Evolutionary conservation across 2,888 invertebrate species (phyloP).

Genomic region (Tetrapedia diversipes): DNA sequence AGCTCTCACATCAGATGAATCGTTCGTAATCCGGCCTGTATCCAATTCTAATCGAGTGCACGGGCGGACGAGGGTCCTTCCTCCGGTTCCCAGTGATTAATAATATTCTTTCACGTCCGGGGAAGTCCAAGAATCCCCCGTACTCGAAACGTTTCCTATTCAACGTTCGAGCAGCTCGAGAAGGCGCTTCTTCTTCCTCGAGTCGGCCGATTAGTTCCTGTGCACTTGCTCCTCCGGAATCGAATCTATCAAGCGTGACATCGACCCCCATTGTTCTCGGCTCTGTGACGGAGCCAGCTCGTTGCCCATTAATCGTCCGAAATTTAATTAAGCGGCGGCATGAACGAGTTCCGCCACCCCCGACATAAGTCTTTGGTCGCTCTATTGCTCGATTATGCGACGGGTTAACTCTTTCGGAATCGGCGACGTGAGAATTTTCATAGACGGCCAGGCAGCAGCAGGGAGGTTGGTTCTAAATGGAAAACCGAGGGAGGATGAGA

Average conservation of each 20-base stretch:
- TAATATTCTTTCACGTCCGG: conserved; percentile 17
- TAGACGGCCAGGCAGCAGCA: too few species aligned
- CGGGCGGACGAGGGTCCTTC: neutral
- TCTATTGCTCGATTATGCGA: neutral
- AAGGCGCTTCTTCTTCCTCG: conserved; percentile 40
- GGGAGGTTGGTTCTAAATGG: too few species aligned
- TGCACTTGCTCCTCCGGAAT: conserved; percentile 43
- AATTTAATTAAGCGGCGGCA: conserved; percentile 75
- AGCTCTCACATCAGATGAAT: neutral
- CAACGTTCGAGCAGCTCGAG: conserved; percentile 8
- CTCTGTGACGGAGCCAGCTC: conserved; percentile 26
- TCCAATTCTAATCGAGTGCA: conserved; percentile 4
- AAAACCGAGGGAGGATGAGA: too few species aligned
- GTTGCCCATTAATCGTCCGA: conserved; percentile 75
- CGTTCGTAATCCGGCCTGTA: neutral
- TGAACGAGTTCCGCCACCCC: conserved; percentile 35
- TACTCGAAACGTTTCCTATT: conserved; percentile 11
- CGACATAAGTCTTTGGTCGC: conserved; percentile 10
- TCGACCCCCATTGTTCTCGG: conserved; percentile 51
- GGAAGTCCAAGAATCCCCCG: neutral
- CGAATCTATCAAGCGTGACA: conserved; percentile 61
- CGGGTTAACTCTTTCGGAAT: too few species aligned
- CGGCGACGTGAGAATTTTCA: too few species aligned
- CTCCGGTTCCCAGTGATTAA: conserved; percentile 9
- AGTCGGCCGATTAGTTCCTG: conserved; percentile 41